Base-by-base conservation (phyloP, 2,797 vertebrate genomes). In the Neosilurus hyrtlii region DNA sequence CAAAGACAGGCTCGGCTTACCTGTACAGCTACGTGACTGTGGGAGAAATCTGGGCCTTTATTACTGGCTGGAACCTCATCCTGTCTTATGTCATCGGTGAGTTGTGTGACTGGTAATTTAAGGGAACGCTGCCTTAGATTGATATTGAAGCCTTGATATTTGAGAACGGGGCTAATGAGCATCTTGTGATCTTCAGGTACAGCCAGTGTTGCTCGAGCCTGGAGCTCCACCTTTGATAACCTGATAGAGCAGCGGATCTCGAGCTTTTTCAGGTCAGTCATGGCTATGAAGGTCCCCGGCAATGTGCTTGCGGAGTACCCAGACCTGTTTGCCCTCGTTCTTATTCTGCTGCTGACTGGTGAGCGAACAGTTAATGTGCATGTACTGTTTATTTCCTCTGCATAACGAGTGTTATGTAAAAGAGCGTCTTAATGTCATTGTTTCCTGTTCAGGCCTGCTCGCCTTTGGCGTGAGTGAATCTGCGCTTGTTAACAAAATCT, bases 11-110 rank as follows among this genome's bases (percentile, higher is more conserved):
- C 59, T 99, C 98, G 9, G 98, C 97, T 0, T 99, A 99, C 89
- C 94, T 99, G 57, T 99, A 99, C 93, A 99, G 97, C 91, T 99
- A 98, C 0, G 97, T 99, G 79, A 98, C 98, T 0, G 97, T 99
- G 0, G 98, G 98, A 0, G 98, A 99, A 90, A 96, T 99, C 86
- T 99, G 97, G 95, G 98, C 98, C 89, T 99, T 99, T 90, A 97
- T 97, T 84, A 96, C 98, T 0, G 98, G 98, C 1, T 99, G 97
- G 98, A 99, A 98, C 89, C 96, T 99, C 90, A 98, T 99, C 85
- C 96, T 99, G 80, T 99, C 98, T 8, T 99, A 98, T 2, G 95
- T 99, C 80, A 97, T 99, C 82, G 98, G 97, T 99, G 90, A 9
- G 92, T 79, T 84, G 51, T 24, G 24, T 54, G 37, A 11, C 76